Base-by-base conservation (phyloP, 2,888 invertebrate genomes). In the Lordiphosa andalusiaca region DNA sequence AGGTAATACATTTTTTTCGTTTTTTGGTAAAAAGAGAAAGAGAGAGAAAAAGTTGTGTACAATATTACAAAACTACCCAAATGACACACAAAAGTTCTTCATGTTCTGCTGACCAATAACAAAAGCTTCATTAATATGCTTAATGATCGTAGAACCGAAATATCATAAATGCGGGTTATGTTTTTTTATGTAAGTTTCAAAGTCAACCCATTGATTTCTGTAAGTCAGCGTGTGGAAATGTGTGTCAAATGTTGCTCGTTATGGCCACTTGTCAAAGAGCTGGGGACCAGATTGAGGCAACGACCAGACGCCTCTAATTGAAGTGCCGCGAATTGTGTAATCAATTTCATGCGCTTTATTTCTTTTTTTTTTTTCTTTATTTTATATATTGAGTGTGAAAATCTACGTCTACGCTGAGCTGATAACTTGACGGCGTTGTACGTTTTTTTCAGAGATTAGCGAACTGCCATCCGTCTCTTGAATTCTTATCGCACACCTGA, bases 1-100 rank as follows among this genome's bases (percentile, higher is more conserved):
- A 76, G 76, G 78, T 76, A 76, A 74, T 66, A 39, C 48, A 36
- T 41, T 10, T 40, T 61, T 39, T n/a, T n/a, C n/a, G n/a, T n/a
- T n/a, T 48, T 59, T 48, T 59, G 47, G 12, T 37, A 12, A 12
- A 52, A 41, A 52, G 23, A 23, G 6, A 23, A 6, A 23, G 2
- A 25, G 6, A 25, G 2, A 7, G 6, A 25, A 25, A 25, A 25
- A 23, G 5, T 23, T 3, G 19, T 19, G 0, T 19, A 39, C 51
- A 57, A 44, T 21, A 13, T 21, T 6, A 2, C 12, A 25, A 33
- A 16, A 23, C 10, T 30, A 30, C 9, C 30, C 30, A 30, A 30
- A 30, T 30, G 10, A 3, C 30, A 30, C 4, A 30, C 9, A 30
- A 30, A 19, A 35, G 13, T 21, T 19, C 30, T 42, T 25, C 10